A percentile compares a stretch with the other conserved stretches of the same genome.
phyloP scores from a whole-genome alignment of 2,888 invertebrate genomes.

The Hirudinaria manillensis region DNA sequence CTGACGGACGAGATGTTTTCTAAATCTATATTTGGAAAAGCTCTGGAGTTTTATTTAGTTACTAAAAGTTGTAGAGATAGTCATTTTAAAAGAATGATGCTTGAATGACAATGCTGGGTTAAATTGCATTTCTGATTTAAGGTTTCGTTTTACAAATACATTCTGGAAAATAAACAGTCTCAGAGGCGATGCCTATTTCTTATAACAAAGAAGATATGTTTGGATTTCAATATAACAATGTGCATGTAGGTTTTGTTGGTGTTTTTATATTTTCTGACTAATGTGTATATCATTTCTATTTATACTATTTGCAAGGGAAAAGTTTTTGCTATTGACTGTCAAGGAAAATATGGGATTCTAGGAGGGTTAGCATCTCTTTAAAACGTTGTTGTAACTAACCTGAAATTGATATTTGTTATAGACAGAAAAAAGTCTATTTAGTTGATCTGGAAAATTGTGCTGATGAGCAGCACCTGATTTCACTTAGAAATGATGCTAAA shows the following conservation, averaged over 20 bases:
- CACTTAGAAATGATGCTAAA: not conserved
- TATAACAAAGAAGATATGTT: not conserved
- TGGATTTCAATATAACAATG: constrained; percentile 1
- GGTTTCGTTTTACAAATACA: too few species aligned
- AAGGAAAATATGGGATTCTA: not conserved
- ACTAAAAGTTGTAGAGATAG: too few species aligned
- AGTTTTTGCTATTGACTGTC: not conserved
- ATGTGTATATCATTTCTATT: not conserved
- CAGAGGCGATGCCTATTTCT: constrained; percentile 1
- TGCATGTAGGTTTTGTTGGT: not conserved
- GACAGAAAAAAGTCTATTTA: not conserved
- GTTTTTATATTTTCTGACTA: too few species aligned
- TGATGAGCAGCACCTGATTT: not conserved
- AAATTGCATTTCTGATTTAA: too few species aligned
- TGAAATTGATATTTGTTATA: not conserved
- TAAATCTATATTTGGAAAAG: too few species aligned
- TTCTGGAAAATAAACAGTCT: too few species aligned
- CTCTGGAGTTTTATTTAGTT: too few species aligned
- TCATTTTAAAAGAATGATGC: too few species aligned
- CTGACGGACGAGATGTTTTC: too few species aligned
- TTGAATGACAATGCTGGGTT: too few species aligned
- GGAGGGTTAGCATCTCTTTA: not conserved
- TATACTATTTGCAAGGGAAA: not conserved
- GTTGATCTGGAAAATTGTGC: not conserved
- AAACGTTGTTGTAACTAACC: not conserved